phyloP scores from a whole-genome alignment of 2,113 vertebrate species.

The Neotoma lepida region DNA sequence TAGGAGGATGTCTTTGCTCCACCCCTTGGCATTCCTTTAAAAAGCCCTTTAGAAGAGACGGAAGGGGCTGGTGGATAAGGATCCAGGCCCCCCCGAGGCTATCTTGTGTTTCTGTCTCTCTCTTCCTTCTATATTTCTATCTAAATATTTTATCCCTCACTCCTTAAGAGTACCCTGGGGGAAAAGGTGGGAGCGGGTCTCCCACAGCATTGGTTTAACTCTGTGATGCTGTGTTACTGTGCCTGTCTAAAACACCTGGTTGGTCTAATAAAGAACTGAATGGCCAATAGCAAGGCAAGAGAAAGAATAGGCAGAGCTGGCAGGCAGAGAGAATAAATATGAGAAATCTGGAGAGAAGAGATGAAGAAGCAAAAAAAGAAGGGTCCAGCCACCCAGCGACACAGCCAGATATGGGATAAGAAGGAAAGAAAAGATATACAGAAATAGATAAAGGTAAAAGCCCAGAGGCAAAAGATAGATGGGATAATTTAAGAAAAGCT shows the following conservation, averaged over 20 bases:
- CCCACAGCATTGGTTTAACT: too few species aligned
- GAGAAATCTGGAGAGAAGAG: neutral
- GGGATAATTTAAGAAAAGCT: neutral
- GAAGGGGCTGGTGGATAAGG: too few species aligned
- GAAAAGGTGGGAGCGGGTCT: too few species aligned
- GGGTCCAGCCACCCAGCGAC: neutral
- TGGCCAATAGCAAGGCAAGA: neutral
- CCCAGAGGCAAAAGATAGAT: neutral
- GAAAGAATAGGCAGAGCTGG: neutral
- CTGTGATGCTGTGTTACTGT: neutral
- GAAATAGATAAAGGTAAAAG: neutral
- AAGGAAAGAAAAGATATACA: neutral
- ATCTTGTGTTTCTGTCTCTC: too few species aligned
- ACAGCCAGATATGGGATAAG: neutral
- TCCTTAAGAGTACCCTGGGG: too few species aligned
- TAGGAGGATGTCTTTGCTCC: too few species aligned
- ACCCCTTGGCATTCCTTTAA: too few species aligned
- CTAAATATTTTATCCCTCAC: too few species aligned
- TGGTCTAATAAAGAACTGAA: neutral
- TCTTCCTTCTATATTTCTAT: too few species aligned
- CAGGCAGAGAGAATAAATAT: neutral
- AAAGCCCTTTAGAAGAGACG: too few species aligned
- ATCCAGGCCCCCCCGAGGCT: too few species aligned
- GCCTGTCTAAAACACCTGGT: neutral
- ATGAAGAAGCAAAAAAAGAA: neutral